A percentile compares a stretch with the other conserved stretches of the same genome.
phyloP scores from a whole-genome alignment of 2,113 vertebrate species.

The Pomatostomus ruficeps region DNA sequence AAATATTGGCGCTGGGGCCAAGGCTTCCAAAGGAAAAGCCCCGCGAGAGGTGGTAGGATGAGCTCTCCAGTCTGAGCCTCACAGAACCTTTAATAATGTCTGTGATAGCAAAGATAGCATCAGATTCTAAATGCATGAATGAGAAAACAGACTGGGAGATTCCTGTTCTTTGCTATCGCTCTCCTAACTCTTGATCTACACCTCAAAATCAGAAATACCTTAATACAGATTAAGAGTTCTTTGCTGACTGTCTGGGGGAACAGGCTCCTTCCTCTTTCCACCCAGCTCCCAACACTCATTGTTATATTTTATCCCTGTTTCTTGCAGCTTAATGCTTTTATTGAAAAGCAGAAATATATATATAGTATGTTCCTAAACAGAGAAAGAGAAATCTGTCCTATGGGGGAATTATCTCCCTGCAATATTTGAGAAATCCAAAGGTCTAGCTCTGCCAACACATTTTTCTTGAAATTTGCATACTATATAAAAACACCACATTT shows the following conservation, averaged over 20 bases:
- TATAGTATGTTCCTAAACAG: background rate
- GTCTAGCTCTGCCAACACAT: background rate
- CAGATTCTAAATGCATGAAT: background rate
- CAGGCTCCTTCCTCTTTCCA: background rate
- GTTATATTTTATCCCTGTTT: background rate
- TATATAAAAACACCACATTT: background rate
- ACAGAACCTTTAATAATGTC: background rate
- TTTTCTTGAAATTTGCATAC: background rate
- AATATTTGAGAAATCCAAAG: background rate
- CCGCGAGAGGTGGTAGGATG: background rate
- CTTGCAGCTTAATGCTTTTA: background rate
- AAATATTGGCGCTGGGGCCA: background rate
- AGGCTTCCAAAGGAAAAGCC: background rate
- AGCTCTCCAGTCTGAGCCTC: background rate
- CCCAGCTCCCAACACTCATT: background rate
- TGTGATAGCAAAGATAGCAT: background rate
- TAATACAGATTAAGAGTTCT: background rate
- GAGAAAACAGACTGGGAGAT: background rate
- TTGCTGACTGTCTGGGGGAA: background rate
- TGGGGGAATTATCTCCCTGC: background rate
- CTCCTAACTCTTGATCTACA: background rate
- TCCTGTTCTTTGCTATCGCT: background rate
- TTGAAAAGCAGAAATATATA: background rate
- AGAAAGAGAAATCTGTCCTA: background rate
- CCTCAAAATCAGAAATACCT: background rate